Conservation (phyloP, 2,888 invertebrate species). For the Falcaria lacertinaria region DNA sequence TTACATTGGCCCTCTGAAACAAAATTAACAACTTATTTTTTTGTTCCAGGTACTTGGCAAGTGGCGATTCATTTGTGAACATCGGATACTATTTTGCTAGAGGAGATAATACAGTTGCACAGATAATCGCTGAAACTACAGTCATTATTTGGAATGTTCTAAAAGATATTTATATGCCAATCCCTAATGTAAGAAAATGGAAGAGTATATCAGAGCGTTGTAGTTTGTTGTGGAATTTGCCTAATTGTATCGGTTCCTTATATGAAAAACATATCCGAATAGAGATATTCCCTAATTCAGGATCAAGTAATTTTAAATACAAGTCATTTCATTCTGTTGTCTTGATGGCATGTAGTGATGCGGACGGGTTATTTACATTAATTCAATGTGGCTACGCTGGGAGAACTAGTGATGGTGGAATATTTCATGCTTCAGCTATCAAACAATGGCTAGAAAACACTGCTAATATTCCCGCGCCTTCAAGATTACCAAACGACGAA, state of each 20-base stretch:
- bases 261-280: background rate
- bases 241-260: background rate
- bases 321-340: background rate
- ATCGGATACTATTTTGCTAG: slow-evolving; percentile 5
- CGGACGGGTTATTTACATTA: background rate
- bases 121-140: slow-evolving; percentile 8
- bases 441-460: slow-evolving; percentile 5
- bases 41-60: background rate
- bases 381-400: slow-evolving; percentile 5
- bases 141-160: slow-evolving; percentile 7
- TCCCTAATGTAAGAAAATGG: slow-evolving; percentile 4
- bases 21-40: background rate
- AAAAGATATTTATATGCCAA: slow-evolving; percentile 4
- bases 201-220: background rate
- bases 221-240: background rate
- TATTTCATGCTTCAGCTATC: slow-evolving; percentile 5
- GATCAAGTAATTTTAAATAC: background rate
- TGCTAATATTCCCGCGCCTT: slow-evolving; percentile 7
- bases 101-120: slow-evolving; percentile 9
- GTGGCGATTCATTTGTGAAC: background rate
- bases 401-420: slow-evolving; percentile 7
- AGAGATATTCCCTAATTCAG: background rate
- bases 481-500: slow-evolving; percentile 7
- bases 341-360: background rate
- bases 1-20: slow-evolving; percentile 3